These are phyloP conservation scores for Xiphophorus hellerii DNA, from an alignment of 2,113 vertebrate species.

Conservation along the genomic window DNA sequence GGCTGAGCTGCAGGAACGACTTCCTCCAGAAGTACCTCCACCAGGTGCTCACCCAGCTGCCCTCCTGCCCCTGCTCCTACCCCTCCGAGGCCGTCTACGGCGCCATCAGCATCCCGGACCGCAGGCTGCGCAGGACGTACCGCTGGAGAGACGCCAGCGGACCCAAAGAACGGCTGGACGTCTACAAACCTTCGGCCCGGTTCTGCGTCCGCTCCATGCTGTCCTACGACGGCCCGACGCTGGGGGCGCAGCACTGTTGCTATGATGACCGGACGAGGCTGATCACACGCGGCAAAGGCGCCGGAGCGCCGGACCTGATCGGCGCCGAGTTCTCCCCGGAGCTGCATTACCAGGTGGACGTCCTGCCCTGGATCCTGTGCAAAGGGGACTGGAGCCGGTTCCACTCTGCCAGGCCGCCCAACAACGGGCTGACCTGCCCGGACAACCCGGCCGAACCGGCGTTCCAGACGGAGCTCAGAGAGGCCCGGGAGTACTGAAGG, in stretches of 20 bases:
- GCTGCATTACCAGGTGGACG: slow-evolving; percentile 16
- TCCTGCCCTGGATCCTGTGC: slow-evolving; percentile 22
- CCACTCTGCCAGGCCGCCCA: slow-evolving; percentile 3
- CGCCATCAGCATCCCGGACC: slow-evolving; percentile 14
- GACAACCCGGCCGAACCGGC: slow-evolving; percentile 1
- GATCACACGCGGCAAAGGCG: slow-evolving; percentile 9
- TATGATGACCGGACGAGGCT: slow-evolving; percentile 9
- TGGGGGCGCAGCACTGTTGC: slow-evolving; percentile 23
- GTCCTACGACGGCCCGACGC: slow-evolving; percentile 5
- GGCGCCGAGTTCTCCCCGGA: slow-evolving; percentile 18
- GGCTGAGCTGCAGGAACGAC: slow-evolving; percentile 15
- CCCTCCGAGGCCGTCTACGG: slow-evolving; percentile 16
- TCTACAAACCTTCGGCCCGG: slow-evolving; percentile 18
- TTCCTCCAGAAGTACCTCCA: slow-evolving; percentile 26
- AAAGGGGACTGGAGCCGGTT: slow-evolving; percentile 22
- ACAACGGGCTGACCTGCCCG: slow-evolving; percentile 4
- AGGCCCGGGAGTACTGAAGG: slow-evolving; percentile 6
- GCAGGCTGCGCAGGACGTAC: background rate
- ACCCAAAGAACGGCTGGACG: slow-evolving; percentile 15
- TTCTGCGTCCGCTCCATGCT: slow-evolving; percentile 27
- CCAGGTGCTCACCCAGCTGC: slow-evolving; percentile 13
- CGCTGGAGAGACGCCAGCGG: slow-evolving; percentile 23
- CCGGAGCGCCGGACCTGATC: slow-evolving; percentile 8
- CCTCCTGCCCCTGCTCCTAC: slow-evolving; percentile 23
- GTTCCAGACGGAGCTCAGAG: slow-evolving; percentile 1